phyloP scores from a whole-genome alignment of 2,113 vertebrate genomes.

The Benitochromis conjunctus region DNA sequence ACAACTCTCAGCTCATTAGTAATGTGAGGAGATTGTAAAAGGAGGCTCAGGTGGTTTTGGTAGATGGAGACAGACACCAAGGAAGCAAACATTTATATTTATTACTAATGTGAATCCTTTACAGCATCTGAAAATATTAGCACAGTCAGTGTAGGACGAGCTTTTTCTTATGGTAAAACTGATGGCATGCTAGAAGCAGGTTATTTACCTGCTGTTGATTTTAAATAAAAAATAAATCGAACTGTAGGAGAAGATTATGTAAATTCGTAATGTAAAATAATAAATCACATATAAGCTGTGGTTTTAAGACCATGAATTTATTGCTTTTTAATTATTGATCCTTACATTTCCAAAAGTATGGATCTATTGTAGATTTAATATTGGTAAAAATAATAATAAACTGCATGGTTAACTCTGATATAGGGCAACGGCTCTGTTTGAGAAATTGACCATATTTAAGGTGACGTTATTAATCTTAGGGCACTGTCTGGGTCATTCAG shows the following conservation, averaged over 20 bases:
- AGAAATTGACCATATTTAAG: background rate
- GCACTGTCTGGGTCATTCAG: background rate
- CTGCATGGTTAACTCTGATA: background rate
- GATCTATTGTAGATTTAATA: background rate
- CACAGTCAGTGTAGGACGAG: fast-evolving
- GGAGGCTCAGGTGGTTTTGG: slow-evolving; percentile 13
- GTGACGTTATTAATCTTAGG: background rate
- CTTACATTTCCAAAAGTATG: background rate
- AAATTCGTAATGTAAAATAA: fast-evolving
- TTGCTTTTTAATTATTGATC: background rate
- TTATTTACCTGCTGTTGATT: background rate
- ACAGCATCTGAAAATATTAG: background rate
- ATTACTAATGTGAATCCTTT: background rate
- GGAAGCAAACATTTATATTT: background rate
- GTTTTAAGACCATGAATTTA: background rate
- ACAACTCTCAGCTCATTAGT: slow-evolving; percentile 20
- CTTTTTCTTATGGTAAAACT: background rate
- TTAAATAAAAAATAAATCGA: background rate
- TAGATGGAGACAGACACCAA: background rate
- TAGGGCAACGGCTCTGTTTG: background rate
- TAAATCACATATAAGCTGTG: background rate
- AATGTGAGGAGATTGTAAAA: background rate
- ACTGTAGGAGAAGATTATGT: background rate
- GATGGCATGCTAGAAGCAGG: background rate
- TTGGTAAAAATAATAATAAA: background rate